Evolutionary conservation across 1,140 invertebrate species (phyloP).

Genomic region (Papilio machaon): DNA sequence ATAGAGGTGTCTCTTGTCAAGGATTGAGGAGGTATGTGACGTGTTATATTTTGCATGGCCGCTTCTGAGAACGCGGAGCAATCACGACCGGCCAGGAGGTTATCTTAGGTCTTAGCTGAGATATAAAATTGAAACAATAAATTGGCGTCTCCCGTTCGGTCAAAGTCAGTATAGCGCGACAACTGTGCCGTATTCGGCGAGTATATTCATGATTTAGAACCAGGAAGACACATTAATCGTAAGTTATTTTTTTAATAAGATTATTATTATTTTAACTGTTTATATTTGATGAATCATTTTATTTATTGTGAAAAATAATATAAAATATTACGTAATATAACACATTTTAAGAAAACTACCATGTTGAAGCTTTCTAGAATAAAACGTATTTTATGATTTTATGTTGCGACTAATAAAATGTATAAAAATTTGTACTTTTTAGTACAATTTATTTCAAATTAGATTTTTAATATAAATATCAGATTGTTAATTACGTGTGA

Average conservation of each 20-base stretch:
- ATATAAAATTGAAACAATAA: conserved; percentile 75
- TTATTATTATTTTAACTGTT: background rate
- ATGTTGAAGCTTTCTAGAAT: too few relatives aligned
- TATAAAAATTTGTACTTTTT: background rate
- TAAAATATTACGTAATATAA: background rate
- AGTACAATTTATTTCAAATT: too few relatives aligned
- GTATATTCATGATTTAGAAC: background rate
- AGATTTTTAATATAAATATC: too few relatives aligned
- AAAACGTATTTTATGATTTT: too few relatives aligned
- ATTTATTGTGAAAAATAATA: background rate
- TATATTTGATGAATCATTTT: background rate
- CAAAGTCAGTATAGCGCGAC: conserved; percentile 62
- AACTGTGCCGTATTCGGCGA: conserved; percentile 36
- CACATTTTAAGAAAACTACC: too few relatives aligned
- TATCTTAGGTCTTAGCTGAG: conserved; percentile 66
- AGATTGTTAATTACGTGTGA: too few relatives aligned
- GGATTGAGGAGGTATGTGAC: conserved; percentile 39
- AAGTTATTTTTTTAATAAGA: conserved; percentile 36
- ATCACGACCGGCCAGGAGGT: conserved; percentile 63
- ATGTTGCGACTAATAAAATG: background rate
- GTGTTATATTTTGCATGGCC: conserved; percentile 56
- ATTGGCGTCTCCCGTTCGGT: conserved; percentile 54
- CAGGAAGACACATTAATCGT: conserved; percentile 5
- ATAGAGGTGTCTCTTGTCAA: conserved; percentile 47
- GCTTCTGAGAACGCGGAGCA: conserved; percentile 71